Percentiles rank a stretch among this genome's conserved stretches.
Evolutionary conservation across 92 coral and sea anemone genomes (phyloP).

Genomic region (Heliopora coerulea): DNA sequence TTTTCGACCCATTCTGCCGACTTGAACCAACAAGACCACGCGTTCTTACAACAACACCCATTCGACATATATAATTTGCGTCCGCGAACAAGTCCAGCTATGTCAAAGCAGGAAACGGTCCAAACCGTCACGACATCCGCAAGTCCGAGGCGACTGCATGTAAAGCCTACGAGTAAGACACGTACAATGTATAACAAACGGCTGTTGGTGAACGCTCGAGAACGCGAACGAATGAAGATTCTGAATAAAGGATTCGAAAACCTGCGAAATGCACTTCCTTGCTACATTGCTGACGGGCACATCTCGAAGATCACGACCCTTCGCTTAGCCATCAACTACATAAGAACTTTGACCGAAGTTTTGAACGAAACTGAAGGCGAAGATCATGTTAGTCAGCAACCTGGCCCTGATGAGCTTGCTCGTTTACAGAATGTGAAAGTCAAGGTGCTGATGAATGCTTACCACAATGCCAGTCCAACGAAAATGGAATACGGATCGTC

Average conservation of each 20-base stretch:
- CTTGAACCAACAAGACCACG: background rate
- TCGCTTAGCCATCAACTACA: slow-evolving; percentile 94
- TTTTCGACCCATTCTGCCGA: slow-evolving; percentile 4
- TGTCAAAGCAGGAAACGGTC: background rate
- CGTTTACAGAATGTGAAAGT: background rate
- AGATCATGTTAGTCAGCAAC: background rate
- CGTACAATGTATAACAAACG: slow-evolving; percentile 90
- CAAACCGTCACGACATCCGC: too few relatives aligned
- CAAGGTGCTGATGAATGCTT: background rate
- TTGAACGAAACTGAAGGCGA: slow-evolving; percentile 55
- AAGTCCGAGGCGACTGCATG: background rate
- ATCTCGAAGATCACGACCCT: slow-evolving; percentile 98
- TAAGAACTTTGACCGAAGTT: slow-evolving; percentile 92
- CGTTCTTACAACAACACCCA: background rate
- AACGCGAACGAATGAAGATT: slow-evolving; percentile 93
- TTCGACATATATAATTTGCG: slow-evolving; percentile 28
- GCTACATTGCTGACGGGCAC: slow-evolving; percentile 99
- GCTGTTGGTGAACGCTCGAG: slow-evolving; percentile 93
- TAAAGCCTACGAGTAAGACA: slow-evolving; percentile 58
- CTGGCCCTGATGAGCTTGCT: background rate
- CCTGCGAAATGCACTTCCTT: slow-evolving; percentile 94
- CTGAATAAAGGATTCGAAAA: slow-evolving; percentile 92
- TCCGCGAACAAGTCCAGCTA: background rate
- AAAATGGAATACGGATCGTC: background rate
- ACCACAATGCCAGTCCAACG: background rate